Evolutionary conservation across 2,888 invertebrate species (phyloP).

Genomic region (Sinohyriopsis cumingii): DNA sequence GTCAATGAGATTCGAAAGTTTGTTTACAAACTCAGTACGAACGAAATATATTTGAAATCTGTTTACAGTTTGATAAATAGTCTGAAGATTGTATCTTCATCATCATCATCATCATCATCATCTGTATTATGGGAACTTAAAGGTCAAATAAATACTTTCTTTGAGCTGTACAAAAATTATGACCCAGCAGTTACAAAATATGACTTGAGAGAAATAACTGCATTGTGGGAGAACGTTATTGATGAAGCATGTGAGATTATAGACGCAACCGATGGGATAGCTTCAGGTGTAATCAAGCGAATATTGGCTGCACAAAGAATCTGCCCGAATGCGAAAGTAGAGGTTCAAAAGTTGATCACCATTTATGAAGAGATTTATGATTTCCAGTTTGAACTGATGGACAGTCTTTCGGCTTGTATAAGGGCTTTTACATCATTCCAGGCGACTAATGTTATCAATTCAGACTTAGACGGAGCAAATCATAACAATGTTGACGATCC

Average conservation of each 20-base stretch:
- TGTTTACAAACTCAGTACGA: too few species aligned
- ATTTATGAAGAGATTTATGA: conserved; percentile 5
- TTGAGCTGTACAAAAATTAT: neutral
- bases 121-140: neutral
- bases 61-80: too few species aligned
- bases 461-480: neutral
- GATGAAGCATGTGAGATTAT: conserved; percentile 4
- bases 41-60: too few species aligned
- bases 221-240: neutral
- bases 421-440: neutral
- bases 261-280: neutral
- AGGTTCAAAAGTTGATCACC: conserved; percentile 1
- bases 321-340: conserved; percentile 1
- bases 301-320: neutral
- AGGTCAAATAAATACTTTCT: neutral
- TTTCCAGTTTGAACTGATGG: conserved; percentile 7
- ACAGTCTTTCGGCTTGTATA: neutral
- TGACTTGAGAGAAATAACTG: neutral
- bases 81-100: too few species aligned
- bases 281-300: neutral
- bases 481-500: neutral
- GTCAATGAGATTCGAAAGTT: too few species aligned
- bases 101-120: too few species aligned
- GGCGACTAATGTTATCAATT: neutral
- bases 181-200: neutral